Evolutionary conservation across 1,140 invertebrate species (phyloP), one percentile per base, ranked within the genome.

Genomic region (Bombus breviceps): DNA sequence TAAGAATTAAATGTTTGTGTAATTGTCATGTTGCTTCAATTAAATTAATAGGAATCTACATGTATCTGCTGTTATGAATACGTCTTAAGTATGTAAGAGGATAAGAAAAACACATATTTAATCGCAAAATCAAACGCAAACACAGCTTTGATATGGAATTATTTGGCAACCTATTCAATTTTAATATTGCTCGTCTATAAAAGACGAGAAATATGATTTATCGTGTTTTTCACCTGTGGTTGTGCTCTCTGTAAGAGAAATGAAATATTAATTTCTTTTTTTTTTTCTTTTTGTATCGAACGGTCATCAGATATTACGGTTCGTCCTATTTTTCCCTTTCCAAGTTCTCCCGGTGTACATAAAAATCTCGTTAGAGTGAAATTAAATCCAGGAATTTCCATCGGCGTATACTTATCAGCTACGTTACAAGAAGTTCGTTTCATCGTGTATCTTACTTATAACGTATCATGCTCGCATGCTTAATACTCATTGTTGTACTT

Each of bases 401-500:
- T 66, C n/a, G 6, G 32, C 47, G 47, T 53, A 22, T 53, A 53
- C 47, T 53, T 53, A 32, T 18, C 25, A 34, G 1, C 15, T 53
- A 64, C 2, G 15, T 64, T 39, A 64, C 13, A 64, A 78, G n/a
- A 25, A 78, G 18, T 66, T 78, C 37, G n/a, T 64, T 41, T 78
- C 25, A 43, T 78, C 59, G 22, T 64, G 15, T 9, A 78, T 32
- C 1, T 64, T 15, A 18, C 8, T 64, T 18, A 13, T 41, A 64
- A 66, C 39, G 3, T 39, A n/a, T 75, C 18, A 41, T 74, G 22
- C 39, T n/a, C 37, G 75, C 59, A 22, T 62, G 37, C 25, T 41
- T 62, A 62, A 77, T 77, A 34, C 57, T 62, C 37, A 57, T 62
- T 76, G 39, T 41, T 77, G 37, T 64, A 62, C 37, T 64, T 64